Base-by-base conservation (phyloP, 2,113 vertebrate species). In the Stegastes partitus region DNA sequence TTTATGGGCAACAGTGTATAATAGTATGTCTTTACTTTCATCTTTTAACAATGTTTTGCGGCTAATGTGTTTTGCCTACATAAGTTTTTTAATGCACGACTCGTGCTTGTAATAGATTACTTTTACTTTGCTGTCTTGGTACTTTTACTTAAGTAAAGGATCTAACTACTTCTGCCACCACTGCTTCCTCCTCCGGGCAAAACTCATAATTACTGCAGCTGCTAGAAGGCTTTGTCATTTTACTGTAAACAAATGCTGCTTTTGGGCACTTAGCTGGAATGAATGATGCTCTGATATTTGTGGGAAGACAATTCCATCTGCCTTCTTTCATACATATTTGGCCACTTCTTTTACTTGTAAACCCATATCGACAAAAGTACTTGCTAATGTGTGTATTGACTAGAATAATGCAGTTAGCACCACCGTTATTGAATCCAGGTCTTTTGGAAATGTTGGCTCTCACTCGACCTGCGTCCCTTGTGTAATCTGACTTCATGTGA, bases 171-270 rank as follows among this genome's bases (percentile, higher is more conserved):
- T 34, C 31, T 34, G 7, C 31, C 31, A 34, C 2, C 45, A 47
- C 15, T 19, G 15, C 21, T 55, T 39, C 26, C 39, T 47, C 10
- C 19, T 54, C 44, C 23, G 34, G 34, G 21, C 49, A 15, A 51
- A 53, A 73, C 39, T 56, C 37, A 56, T 47, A 49, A 74, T 34
- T 61, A n/a, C 31, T 54, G 28, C 39, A 31, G 57, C 67, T 62
- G 25, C 25, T 19, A n/a, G 6, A 55, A 4, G 37, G 50, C 37
- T 45, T 54, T 54, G 34, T 53, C 21, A 37, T 22, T 37, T 57
- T 11, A 76, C 10, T 5, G 45, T 68, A 49, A 59, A 61, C 47
- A 68, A 59, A 50, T 21, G 11, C 22, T 16, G 26, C 37, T 51
- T 58, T 50, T 23, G 37, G 7, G 21, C 31, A 50, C 50, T 58